Evolutionary conservation across 2,888 invertebrate genomes (phyloP).

Genomic region (Tenodera sinensis): DNA sequence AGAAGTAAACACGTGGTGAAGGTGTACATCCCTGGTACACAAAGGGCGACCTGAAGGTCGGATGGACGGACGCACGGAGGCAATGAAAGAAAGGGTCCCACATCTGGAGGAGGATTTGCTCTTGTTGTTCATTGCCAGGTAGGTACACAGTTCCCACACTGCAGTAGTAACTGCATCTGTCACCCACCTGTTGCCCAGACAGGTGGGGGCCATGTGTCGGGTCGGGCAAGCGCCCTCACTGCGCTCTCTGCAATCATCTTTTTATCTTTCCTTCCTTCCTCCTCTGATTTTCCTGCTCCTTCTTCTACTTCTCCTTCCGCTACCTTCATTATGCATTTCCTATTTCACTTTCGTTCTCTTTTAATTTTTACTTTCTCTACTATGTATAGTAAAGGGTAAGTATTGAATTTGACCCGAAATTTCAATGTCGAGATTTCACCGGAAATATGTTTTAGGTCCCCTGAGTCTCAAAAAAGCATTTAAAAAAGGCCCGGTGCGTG

Average conservation of each 20-base stretch:
- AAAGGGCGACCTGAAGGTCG: not conserved
- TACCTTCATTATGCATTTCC: too few relatives aligned
- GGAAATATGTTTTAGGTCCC: too few relatives aligned
- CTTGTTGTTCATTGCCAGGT: not conserved
- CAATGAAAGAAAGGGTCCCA: not conserved
- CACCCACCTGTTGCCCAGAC: constrained; percentile 14
- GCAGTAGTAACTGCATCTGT: not conserved
- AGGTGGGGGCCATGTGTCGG: constrained; percentile 2
- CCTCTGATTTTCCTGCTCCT: not conserved
- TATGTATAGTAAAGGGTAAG: too few relatives aligned
- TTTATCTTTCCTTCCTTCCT: not conserved
- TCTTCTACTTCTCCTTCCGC: not conserved
- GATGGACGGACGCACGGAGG: not conserved
- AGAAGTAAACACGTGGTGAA: too few relatives aligned
- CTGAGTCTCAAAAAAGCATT: too few relatives aligned
- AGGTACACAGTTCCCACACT: not conserved
- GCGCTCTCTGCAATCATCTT: not conserved
- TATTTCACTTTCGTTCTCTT: not conserved
- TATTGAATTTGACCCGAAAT: too few relatives aligned
- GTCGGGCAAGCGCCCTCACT: not conserved
- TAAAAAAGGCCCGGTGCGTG: too few relatives aligned
- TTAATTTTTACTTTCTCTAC: too few relatives aligned
- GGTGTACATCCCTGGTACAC: not conserved
- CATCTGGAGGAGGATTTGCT: not conserved
- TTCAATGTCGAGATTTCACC: too few relatives aligned